A percentile compares a stretch with the other conserved stretches of the same genome.
Evolutionary conservation across 2,888 invertebrate species (phyloP).

Genomic region (Ypsolopha scabrella): DNA sequence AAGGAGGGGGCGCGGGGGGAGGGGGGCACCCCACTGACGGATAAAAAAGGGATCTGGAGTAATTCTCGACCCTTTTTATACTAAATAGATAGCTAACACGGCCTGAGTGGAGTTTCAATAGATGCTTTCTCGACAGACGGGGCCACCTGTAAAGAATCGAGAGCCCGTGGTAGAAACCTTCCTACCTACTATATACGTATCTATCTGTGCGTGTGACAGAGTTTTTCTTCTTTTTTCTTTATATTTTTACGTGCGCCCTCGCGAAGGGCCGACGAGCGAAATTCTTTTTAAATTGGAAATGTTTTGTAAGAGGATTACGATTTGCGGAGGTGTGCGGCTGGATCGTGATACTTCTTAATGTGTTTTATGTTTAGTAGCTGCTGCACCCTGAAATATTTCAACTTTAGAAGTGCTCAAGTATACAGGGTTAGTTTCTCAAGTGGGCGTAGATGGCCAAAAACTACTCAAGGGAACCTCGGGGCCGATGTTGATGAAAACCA

Average conservation of each 20-base stretch:
- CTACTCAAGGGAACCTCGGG: too few species aligned
- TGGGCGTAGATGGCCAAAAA: too few species aligned
- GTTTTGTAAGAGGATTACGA: slow-evolving; percentile 71
- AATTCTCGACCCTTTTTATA: slow-evolving; percentile 69
- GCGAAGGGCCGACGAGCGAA: slow-evolving; percentile 61
- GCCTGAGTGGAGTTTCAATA: slow-evolving; percentile 70
- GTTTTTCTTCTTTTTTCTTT: slow-evolving; percentile 47
- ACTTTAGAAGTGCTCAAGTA: too few species aligned
- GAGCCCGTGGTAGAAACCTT: slow-evolving; percentile 38
- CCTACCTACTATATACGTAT: slow-evolving; percentile 13
- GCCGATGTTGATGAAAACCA: too few species aligned
- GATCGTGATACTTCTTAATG: slow-evolving; percentile 36
- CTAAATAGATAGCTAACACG: slow-evolving; percentile 71
- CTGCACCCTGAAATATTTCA: neutral
- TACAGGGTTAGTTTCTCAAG: too few species aligned
- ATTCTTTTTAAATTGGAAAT: slow-evolving; percentile 72
- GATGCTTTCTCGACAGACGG: slow-evolving; percentile 66
- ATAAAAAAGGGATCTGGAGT: slow-evolving; percentile 64
- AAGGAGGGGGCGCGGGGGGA: slow-evolving; percentile 6
- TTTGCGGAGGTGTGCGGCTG: slow-evolving; percentile 61
- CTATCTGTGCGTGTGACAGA: slow-evolving; percentile 44
- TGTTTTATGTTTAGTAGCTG: slow-evolving; percentile 35
- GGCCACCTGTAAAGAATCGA: slow-evolving; percentile 67
- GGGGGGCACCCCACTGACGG: slow-evolving; percentile 36
- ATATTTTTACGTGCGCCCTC: slow-evolving; percentile 66